phyloP scores from a whole-genome alignment of 2,113 vertebrate genomes.

The Setophaga petechia region DNA sequence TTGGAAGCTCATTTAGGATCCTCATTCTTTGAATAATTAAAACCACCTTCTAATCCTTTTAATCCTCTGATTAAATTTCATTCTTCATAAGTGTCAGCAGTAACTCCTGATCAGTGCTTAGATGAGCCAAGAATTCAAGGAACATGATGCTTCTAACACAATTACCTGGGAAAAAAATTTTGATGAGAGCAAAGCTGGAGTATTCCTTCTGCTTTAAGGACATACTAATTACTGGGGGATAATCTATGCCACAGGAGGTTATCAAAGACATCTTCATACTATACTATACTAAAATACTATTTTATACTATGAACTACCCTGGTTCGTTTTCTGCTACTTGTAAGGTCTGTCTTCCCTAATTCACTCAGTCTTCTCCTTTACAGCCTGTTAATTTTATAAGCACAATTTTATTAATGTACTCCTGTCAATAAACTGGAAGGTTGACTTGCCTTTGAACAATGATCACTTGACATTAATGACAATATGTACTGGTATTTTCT shows the following conservation, averaged over 20 bases:
- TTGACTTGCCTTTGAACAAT: neutral
- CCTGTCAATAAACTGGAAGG: neutral
- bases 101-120: neutral
- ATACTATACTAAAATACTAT: neutral
- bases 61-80: neutral
- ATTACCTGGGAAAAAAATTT: neutral
- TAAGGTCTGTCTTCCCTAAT: neutral
- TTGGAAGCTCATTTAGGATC: neutral
- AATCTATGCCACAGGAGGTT: neutral
- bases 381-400: neutral
- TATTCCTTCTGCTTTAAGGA: neutral
- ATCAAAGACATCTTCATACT: neutral
- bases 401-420: neutral
- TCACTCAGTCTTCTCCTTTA: neutral
- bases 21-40: neutral
- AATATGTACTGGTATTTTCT: neutral
- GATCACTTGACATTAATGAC: neutral
- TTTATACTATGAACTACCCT: neutral
- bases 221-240: neutral
- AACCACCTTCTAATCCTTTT: neutral
- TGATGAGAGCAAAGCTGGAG: neutral
- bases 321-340: neutral
- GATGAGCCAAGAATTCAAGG: neutral
- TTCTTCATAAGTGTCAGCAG: neutral
- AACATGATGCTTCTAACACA: neutral